phyloP scores from a whole-genome alignment of 2,888 invertebrate species.

The Drosophila meridionalis region DNA sequence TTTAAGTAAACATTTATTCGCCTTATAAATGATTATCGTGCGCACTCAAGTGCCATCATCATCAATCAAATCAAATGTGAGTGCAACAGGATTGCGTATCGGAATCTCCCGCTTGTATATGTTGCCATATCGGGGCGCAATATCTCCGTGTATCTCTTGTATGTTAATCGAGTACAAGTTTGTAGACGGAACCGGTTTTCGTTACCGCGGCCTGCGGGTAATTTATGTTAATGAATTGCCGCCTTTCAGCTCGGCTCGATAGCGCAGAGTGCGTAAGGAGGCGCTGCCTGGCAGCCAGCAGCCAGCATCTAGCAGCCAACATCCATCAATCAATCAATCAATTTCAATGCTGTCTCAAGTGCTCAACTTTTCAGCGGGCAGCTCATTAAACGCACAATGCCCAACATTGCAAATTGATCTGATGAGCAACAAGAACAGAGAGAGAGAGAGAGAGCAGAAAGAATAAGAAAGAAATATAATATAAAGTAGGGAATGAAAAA shows the following conservation, averaged over 20 bases:
- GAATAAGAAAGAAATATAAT: neutral
- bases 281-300: neutral
- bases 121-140: conserved; percentile 1
- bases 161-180: conserved; percentile 35
- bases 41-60: conserved; percentile 62
- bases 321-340: conserved; percentile 70
- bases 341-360: conserved; percentile 54
- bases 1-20: conserved; percentile 57
- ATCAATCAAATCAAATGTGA: conserved; percentile 72
- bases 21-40: conserved; percentile 73
- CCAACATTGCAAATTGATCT: conserved; percentile 6
- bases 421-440: neutral
- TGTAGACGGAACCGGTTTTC: conserved; percentile 14
- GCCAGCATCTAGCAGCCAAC: neutral
- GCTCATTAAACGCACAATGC: conserved; percentile 63
- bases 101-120: conserved; percentile 4
- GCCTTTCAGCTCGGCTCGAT: conserved; percentile 27
- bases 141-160: conserved; percentile 10
- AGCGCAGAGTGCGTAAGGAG: neutral
- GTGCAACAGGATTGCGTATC: conserved; percentile 56
- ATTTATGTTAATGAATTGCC: conserved; percentile 73
- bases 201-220: conserved; percentile 44
- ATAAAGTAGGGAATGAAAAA: neutral
- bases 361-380: conserved; percentile 43
- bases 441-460: neutral